Conservation (phyloP, 2,888 invertebrate genomes). For the Oscheius myriophilus region DNA sequence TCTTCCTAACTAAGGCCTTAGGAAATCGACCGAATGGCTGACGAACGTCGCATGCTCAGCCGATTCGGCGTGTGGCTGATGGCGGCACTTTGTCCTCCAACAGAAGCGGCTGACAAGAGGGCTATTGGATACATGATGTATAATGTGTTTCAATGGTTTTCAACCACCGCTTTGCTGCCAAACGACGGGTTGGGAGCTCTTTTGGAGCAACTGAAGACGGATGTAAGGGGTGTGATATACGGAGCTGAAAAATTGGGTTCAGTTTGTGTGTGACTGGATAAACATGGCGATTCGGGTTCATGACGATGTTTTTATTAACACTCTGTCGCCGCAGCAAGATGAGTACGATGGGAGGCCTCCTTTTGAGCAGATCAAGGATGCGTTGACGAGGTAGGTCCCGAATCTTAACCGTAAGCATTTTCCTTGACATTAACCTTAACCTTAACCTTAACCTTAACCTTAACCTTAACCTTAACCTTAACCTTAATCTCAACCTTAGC, state of each 20-base stretch:
- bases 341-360: constrained; percentile 78
- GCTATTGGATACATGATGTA: constrained; percentile 87
- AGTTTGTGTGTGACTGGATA: constrained; percentile 91
- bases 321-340: constrained; percentile 92
- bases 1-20: neutral
- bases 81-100: constrained; percentile 82
- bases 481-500: too few species aligned
- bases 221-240: constrained; percentile 40
- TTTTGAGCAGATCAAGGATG: constrained; percentile 90
- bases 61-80: constrained; percentile 97
- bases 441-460: too few species aligned
- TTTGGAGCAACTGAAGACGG: constrained; percentile 69
- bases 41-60: constrained; percentile 88
- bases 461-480: too few species aligned
- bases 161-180: constrained; percentile 94
- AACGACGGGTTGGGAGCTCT: constrained; percentile 75
- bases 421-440: too few species aligned
- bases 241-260: constrained; percentile 35
- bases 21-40: constrained; percentile 75
- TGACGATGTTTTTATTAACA: constrained; percentile 89
- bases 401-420: too few species aligned
- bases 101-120: constrained; percentile 73
- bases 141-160: constrained; percentile 99
- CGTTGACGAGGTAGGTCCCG: constrained; percentile 73
- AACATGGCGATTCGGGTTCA: constrained; percentile 84